phyloP scores from a whole-genome alignment of 2,113 vertebrate species.

The Zeus faber region DNA sequence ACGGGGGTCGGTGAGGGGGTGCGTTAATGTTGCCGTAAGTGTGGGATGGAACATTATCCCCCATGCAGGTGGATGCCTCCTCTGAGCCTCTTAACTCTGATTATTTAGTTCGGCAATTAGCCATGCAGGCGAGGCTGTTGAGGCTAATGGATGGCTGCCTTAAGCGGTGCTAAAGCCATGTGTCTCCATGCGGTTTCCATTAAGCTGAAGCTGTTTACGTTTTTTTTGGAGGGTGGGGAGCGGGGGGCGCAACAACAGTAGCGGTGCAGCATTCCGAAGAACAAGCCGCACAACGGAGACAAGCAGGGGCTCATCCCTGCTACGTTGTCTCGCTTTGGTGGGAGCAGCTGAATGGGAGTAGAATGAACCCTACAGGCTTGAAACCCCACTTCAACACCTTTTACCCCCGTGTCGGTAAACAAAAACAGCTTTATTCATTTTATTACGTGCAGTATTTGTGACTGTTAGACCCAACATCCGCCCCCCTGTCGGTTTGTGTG shows the following conservation, averaged over 20 bases:
- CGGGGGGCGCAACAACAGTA: constrained; percentile 12
- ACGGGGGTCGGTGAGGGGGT: constrained; percentile 29
- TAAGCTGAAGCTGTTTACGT: constrained; percentile 73
- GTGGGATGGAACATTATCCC: constrained; percentile 40
- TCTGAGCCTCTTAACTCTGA: constrained; percentile 82
- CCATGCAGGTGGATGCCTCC: constrained; percentile 34
- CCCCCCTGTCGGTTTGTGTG: too few relatives aligned
- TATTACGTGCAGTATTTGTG: too few relatives aligned
- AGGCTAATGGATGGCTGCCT: constrained; percentile 66
- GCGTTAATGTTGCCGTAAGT: constrained; percentile 41
- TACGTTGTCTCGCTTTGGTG: too few relatives aligned
- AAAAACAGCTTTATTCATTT: too few relatives aligned
- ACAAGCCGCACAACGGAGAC: not conserved
- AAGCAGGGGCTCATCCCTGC: too few relatives aligned
- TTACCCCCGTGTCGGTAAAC: too few relatives aligned
- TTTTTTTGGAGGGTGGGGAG: too few relatives aligned
- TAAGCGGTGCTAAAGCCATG: constrained; percentile 81
- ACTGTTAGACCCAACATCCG: too few relatives aligned
- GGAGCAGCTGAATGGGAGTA: too few relatives aligned
- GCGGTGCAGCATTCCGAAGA: constrained; percentile 7
- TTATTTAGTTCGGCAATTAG: constrained; percentile 82
- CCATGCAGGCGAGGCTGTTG: constrained; percentile 75
- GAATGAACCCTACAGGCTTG: too few relatives aligned
- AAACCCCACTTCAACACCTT: too few relatives aligned
- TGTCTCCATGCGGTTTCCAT: constrained; percentile 78